Conservation (phyloP, 2,888 invertebrate genomes). For the Catocala nupta region DNA sequence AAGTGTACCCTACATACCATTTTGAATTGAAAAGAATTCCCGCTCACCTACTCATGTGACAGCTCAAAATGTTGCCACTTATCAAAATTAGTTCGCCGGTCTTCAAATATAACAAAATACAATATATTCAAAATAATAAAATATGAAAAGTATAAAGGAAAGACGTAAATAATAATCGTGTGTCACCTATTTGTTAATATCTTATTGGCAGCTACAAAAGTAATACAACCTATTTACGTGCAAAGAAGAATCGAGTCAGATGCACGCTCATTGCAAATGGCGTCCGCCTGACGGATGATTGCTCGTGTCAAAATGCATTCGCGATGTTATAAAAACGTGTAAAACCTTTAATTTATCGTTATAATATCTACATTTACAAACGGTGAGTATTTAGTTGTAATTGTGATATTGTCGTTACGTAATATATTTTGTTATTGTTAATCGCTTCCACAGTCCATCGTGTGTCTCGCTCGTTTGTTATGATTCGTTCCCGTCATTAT, state of each 20-base stretch:
- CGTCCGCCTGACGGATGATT: constrained; percentile 76
- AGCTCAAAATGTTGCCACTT: constrained; percentile 15
- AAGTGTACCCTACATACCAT: no score
- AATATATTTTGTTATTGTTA: constrained; percentile 72
- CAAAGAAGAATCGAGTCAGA: constrained; percentile 40
- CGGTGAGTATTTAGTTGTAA: constrained; percentile 56
- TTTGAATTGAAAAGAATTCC: constrained; percentile 7
- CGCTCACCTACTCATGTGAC: constrained; percentile 21
- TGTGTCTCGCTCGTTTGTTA: constrained; percentile 81
- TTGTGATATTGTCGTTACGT: constrained; percentile 58
- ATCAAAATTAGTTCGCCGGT: not conserved
- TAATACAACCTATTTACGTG: constrained; percentile 15
- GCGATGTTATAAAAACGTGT: constrained; percentile 67
- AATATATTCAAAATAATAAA: not conserved
- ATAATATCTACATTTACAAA: constrained; percentile 47
- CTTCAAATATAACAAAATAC: not conserved
- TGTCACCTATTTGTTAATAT: not conserved
- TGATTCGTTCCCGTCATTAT: constrained; percentile 82
- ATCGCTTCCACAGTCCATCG: constrained; percentile 62
- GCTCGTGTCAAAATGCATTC: constrained; percentile 75
- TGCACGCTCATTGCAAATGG: constrained; percentile 74
- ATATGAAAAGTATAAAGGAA: constrained; percentile 1
- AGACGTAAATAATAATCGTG: not conserved
- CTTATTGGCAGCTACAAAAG: not conserved
- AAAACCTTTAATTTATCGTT: constrained; percentile 54